A percentile compares a stretch with the other conserved stretches of the same genome.
These are phyloP conservation scores for Drosophila nigritarsus DNA, from an alignment of 2,888 invertebrate genomes.

Conservation along the genomic window DNA sequence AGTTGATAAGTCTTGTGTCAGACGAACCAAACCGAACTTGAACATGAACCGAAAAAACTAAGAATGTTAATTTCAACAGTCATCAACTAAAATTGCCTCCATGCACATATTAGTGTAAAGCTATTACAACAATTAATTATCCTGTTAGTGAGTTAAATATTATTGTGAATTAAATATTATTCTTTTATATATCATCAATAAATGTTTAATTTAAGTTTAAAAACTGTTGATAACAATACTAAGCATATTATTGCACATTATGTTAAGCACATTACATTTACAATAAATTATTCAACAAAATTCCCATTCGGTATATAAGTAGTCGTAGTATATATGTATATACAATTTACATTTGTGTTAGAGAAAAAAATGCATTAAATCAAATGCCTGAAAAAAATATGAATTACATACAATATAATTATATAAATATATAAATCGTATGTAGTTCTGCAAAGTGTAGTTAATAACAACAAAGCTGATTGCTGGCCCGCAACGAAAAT, in stretches of 20 bases:
- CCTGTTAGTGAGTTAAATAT: not conserved
- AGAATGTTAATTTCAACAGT: constrained; percentile 7
- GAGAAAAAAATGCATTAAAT: not conserved
- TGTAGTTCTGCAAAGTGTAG: not conserved
- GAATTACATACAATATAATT: not conserved
- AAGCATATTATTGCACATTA: no score
- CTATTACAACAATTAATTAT: not conserved
- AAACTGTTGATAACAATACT: not conserved
- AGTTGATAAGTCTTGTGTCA: constrained; percentile 55
- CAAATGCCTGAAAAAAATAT: not conserved
- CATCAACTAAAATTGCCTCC: not conserved
- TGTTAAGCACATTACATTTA: not conserved
- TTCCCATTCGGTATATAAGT: not conserved
- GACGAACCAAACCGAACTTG: not conserved
- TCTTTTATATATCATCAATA: not conserved
- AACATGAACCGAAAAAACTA: not conserved
- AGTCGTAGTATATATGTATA: not conserved
- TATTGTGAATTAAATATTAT: not conserved
- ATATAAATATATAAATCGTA: not conserved
- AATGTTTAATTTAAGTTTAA: not conserved
- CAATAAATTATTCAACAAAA: not conserved
- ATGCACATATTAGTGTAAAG: not conserved
- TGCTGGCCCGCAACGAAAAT: constrained; percentile 2
- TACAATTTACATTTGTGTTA: not conserved
- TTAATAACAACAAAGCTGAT: constrained; percentile 31